A percentile compares a stretch with the other conserved stretches of the same genome.
These are phyloP conservation scores for Caenorhabditis zanzibari DNA, from an alignment of 2,888 invertebrate genomes.

Conservation along the genomic window DNA sequence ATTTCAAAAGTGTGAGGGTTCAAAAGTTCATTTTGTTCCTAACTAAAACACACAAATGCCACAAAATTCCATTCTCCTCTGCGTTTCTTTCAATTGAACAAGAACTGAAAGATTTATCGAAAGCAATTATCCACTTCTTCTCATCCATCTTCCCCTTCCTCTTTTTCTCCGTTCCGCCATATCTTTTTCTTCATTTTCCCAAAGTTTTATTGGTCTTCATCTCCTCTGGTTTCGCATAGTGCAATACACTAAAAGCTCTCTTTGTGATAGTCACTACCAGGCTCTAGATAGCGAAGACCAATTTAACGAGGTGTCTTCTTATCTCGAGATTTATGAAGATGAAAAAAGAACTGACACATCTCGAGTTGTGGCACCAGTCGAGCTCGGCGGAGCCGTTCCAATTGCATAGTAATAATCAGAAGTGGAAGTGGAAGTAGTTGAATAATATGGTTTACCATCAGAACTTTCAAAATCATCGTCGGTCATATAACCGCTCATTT, in stretches of 20 bases:
- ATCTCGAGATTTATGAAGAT: conserved; percentile 12
- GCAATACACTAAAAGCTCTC: conserved; percentile 38
- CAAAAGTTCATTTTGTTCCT: conserved; percentile 19
- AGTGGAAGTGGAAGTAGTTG: conserved; percentile 71
- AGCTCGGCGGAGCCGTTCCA: conserved; percentile 46
- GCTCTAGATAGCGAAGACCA: conserved; percentile 33
- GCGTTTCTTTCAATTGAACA: conserved; percentile 16
- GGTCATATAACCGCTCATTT: conserved; percentile 78
- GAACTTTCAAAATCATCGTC: conserved; percentile 75
- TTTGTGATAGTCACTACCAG: conserved; percentile 60
- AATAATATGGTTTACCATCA: conserved; percentile 74
- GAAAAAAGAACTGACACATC: conserved; percentile 58
- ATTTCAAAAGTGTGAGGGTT: background rate
- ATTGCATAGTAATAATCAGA: conserved; percentile 73
- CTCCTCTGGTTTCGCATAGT: conserved; percentile 35
- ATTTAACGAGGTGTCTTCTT: conserved; percentile 45
- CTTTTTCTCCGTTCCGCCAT: conserved; percentile 21
- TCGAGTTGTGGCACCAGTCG: conserved; percentile 53
- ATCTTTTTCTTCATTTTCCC: conserved; percentile 3
- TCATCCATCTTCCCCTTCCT: conserved; percentile 19
- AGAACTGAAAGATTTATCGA: conserved; percentile 56
- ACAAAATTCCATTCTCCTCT: conserved; percentile 5
- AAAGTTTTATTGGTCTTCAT: conserved; percentile 48
- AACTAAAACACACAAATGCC: conserved; percentile 9
- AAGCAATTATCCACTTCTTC: conserved; percentile 48